Percentiles rank a stretch among this genome's conserved stretches.
Evolutionary conservation across 1,140 invertebrate genomes (phyloP).

Genomic region (Zaprionus davidi): DNA sequence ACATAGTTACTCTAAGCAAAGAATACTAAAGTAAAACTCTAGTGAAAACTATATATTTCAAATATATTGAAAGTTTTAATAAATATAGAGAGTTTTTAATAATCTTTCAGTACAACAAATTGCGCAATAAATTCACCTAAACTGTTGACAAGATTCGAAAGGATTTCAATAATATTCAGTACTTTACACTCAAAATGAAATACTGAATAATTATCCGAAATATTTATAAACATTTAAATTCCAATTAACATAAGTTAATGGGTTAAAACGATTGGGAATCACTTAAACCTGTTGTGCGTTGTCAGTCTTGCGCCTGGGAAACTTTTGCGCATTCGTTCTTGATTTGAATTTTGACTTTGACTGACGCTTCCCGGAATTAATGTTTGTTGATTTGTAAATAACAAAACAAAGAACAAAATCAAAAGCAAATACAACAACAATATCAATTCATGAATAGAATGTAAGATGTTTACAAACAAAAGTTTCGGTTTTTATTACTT

Average conservation of each 20-base stretch:
- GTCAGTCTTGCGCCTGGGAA: slow-evolving; percentile 7
- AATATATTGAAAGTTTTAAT: too few species aligned
- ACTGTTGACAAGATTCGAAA: too few species aligned
- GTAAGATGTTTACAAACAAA: slow-evolving; percentile 53
- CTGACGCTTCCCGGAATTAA: slow-evolving; percentile 30
- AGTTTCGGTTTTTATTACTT: slow-evolving; percentile 38
- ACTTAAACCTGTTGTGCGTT: slow-evolving; percentile 26
- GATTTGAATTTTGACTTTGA: slow-evolving; percentile 18
- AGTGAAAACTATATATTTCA: too few species aligned
- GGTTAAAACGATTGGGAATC: slow-evolving; percentile 16
- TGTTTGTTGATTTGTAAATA: slow-evolving; percentile 38
- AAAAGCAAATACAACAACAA: not conserved
- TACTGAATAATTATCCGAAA: not conserved
- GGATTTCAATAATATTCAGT: not conserved
- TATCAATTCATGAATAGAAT: slow-evolving; percentile 20
- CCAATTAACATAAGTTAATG: not conserved
- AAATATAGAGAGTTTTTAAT: too few species aligned
- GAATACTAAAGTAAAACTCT: too few species aligned
- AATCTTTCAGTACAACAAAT: too few species aligned
- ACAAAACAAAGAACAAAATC: not conserved
- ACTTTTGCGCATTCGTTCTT: slow-evolving; percentile 40
- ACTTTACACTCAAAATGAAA: not conserved
- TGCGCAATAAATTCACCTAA: too few species aligned
- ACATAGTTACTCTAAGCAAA: not conserved
- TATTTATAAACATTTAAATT: slow-evolving; percentile 4